Base-by-base conservation (phyloP, 2,113 vertebrate genomes). In the Seriola rivoliana region DNA sequence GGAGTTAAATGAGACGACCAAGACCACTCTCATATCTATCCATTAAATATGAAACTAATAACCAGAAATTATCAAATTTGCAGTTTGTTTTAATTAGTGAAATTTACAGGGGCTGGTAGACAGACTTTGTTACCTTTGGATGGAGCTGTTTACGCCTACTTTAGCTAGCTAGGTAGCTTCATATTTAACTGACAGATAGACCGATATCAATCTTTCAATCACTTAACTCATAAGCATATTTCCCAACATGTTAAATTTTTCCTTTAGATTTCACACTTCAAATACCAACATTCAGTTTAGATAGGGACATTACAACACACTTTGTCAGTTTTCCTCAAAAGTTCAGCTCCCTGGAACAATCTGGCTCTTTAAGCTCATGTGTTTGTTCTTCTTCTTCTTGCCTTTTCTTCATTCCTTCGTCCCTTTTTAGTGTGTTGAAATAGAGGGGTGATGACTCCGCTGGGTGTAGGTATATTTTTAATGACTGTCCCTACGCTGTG, bases 401-500 rank as follows among this genome's bases (percentile, higher is more conserved):
- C 62, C 23, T 58, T 50, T 63, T 42, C 8, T 29, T n/a, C 48
- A 12, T 8, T 67, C 34, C 9, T 3, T 55, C 44, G 66, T 57
- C 16, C 21, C 13, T 85, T 89, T 90, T 82, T 76, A 80, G 44
- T 63, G 54, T 71, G 66, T 86, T 75, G 80, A 90, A 88, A 69
- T 68, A 54, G 71, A 83, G 86, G 59, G 84, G 36, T 86, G 83
- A 82, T 82, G 78, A 69, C 78, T 91, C 89, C 76, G 34, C 68
- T 80, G 89, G 79, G 87, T 85, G 82, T 73, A 90, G 72, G 88
- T 93, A 75, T 88, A 92, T 91, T 90, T 95, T 93, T 93, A 93
- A 95, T 94, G 92, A 81, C 85, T 86, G 85, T 92, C 92, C 89
- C 89, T 44, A 71, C 81, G n/a, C 60, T 71, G 81, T 88, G 87